A percentile compares a stretch with the other conserved stretches of the same genome.
These are phyloP conservation scores for Blera fallax DNA, from an alignment of 2,888 invertebrate species.

Conservation along the genomic window DNA sequence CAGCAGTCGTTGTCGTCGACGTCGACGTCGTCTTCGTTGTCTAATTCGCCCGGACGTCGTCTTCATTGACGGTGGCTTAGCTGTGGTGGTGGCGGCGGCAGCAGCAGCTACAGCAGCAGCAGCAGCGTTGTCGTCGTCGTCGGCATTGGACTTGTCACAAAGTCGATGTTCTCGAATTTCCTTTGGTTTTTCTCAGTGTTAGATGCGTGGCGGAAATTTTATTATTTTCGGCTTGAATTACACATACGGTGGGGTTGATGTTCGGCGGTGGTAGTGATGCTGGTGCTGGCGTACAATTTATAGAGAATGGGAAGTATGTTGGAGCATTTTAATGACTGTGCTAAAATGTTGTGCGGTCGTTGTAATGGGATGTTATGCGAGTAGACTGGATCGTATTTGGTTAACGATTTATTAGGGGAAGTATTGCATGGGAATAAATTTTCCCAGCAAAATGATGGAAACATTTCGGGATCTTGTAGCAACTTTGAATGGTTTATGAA, in stretches of 20 bases:
- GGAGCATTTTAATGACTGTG: conserved; percentile 63
- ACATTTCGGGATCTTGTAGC: neutral
- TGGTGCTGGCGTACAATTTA: conserved; percentile 54
- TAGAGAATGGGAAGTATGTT: conserved; percentile 62
- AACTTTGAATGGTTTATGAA: neutral
- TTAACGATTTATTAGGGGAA: conserved; percentile 27
- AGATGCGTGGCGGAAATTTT: conserved; percentile 71
- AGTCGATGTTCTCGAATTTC: conserved; percentile 70
- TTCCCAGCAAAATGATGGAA: conserved; percentile 6
- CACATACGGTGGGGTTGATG: conserved; percentile 50
- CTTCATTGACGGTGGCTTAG: conserved; percentile 50
- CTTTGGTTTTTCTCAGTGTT: conserved; percentile 40
- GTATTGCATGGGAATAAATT: conserved; percentile 38
- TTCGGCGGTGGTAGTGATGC: conserved; percentile 3
- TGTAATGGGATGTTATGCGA: conserved; percentile 52
- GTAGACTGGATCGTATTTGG: conserved; percentile 49
- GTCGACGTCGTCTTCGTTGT: conserved; percentile 35
- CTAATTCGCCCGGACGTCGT: conserved; percentile 33
- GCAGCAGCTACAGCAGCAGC: neutral
- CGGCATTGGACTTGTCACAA: conserved; percentile 68
- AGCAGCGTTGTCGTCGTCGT: conserved; percentile 19
- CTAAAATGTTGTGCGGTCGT: conserved; percentile 62
- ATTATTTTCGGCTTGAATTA: conserved; percentile 68
- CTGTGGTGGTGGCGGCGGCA: too few species aligned
- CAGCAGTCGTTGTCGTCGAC: conserved; percentile 41